These are phyloP conservation scores for Neoarius graeffei DNA, from an alignment of 2,113 vertebrate species.

Conservation along the genomic window DNA sequence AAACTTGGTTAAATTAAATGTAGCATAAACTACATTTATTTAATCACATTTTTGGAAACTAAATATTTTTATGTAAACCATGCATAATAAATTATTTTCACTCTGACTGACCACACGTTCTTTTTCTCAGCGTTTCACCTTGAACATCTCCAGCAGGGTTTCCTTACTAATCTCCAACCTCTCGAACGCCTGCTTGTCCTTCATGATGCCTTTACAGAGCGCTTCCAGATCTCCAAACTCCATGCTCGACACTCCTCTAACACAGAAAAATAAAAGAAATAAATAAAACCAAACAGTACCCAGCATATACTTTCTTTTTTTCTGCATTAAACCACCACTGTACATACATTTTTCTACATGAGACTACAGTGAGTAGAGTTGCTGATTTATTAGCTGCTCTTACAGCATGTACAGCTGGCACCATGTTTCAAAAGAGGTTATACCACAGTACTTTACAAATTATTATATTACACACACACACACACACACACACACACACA, in stretches of 20 bases:
- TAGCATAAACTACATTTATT: background rate
- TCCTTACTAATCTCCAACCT: conserved; percentile 94
- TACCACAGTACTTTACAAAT: background rate
- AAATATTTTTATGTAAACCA: background rate
- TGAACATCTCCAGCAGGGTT: conserved; percentile 93
- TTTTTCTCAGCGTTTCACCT: conserved; percentile 71
- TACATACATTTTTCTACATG: background rate
- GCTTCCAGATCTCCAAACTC: conserved; percentile 89
- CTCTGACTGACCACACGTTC: background rate
- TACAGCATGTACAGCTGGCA: background rate
- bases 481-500: too few species aligned
- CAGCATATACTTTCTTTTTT: background rate
- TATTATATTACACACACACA: background rate
- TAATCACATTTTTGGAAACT: background rate
- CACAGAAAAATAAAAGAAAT: too few species aligned
- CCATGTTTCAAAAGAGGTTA: background rate
- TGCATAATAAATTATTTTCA: background rate
- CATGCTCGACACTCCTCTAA: conserved; percentile 89
- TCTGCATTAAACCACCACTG: background rate
- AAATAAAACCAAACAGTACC: conserved; percentile 1
- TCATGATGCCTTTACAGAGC: conserved; percentile 90
- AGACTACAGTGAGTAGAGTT: background rate
- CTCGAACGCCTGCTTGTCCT: conserved; percentile 96
- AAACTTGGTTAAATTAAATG: background rate
- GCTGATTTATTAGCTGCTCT: background rate